Conservation (phyloP, 1,140 invertebrate genomes). For the Branchinecta lindahli region DNA sequence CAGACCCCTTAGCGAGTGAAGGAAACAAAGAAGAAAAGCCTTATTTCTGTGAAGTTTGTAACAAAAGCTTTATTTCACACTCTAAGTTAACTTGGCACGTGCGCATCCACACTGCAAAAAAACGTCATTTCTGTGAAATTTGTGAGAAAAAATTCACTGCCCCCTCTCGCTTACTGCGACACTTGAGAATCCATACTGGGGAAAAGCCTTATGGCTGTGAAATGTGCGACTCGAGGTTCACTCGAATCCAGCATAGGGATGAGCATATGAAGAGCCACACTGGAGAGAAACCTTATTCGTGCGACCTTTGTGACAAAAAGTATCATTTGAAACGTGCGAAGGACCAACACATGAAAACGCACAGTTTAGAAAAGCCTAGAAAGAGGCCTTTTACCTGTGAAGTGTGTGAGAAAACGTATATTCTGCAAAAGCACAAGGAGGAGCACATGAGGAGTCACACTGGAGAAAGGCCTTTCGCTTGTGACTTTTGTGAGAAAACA, state of each 20-base stretch:
- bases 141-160: slow-evolving; percentile 68
- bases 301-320: no score
- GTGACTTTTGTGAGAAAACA: slow-evolving; percentile 51
- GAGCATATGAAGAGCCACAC: no score
- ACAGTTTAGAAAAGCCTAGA: slow-evolving; percentile 60
- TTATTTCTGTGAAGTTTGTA: neutral
- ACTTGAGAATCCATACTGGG: slow-evolving; percentile 69
- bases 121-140: slow-evolving; percentile 66
- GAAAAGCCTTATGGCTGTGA: slow-evolving; percentile 46
- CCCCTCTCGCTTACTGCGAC: slow-evolving; percentile 62
- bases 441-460: slow-evolving; percentile 56
- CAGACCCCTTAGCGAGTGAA: no score
- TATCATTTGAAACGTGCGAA: no score
- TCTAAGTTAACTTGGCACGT: slow-evolving; percentile 40
- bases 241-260: slow-evolving; percentile 34
- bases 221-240: slow-evolving; percentile 47
- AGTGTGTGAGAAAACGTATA: slow-evolving; percentile 39
- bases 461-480: slow-evolving; percentile 52
- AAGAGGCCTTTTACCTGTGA: slow-evolving; percentile 68
- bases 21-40: neutral
- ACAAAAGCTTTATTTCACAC: neutral
- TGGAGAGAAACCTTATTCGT: no score
- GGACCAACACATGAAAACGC: slow-evolving; percentile 43
- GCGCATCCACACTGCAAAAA: slow-evolving; percentile 65
- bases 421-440: slow-evolving; percentile 47